A percentile compares a stretch with the other conserved stretches of the same genome.
phyloP scores from a whole-genome alignment of 2,888 invertebrate genomes.

The Cryptocephalus moraei region DNA sequence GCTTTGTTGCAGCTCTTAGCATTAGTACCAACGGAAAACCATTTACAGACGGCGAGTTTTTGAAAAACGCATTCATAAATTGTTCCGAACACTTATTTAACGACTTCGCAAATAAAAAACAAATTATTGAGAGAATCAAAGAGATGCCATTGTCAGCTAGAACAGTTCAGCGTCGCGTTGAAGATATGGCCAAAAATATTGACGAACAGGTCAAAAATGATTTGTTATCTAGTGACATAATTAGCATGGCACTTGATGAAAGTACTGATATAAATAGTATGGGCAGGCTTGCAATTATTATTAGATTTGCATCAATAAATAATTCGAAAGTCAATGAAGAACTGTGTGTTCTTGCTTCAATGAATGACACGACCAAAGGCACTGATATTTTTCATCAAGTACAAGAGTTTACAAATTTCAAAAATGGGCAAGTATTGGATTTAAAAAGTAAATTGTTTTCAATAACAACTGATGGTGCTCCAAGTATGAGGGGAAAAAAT shows the following conservation, averaged over 20 bases:
- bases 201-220: slow-evolving; percentile 7
- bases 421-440: slow-evolving; percentile 17
- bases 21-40: slow-evolving; percentile 12
- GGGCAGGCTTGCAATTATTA: slow-evolving; percentile 1
- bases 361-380: slow-evolving; percentile 10
- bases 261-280: slow-evolving; percentile 2
- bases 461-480: slow-evolving; percentile 19
- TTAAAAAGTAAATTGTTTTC: slow-evolving; percentile 16
- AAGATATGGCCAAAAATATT: slow-evolving; percentile 13
- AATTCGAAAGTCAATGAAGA: slow-evolving; percentile 17
- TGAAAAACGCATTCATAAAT: slow-evolving; percentile 14
- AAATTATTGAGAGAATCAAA: not conserved
- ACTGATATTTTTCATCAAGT: slow-evolving; percentile 16
- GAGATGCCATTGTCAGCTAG: slow-evolving; percentile 10
- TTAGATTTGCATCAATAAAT: slow-evolving; percentile 3
- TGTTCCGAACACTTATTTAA: slow-evolving; percentile 9
- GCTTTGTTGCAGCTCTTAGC: slow-evolving; percentile 11
- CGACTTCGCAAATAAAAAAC: slow-evolving; percentile 7
- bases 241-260: slow-evolving; percentile 2
- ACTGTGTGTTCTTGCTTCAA: slow-evolving; percentile 10
- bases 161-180: slow-evolving; percentile 5
- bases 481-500: slow-evolving; percentile 17
- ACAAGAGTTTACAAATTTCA: slow-evolving; percentile 18
- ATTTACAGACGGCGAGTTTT: slow-evolving; percentile 12
- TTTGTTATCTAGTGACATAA: slow-evolving; percentile 1